phyloP scores from a whole-genome alignment of 2,113 vertebrate species.

The Campylomormyrus numenius region DNA sequence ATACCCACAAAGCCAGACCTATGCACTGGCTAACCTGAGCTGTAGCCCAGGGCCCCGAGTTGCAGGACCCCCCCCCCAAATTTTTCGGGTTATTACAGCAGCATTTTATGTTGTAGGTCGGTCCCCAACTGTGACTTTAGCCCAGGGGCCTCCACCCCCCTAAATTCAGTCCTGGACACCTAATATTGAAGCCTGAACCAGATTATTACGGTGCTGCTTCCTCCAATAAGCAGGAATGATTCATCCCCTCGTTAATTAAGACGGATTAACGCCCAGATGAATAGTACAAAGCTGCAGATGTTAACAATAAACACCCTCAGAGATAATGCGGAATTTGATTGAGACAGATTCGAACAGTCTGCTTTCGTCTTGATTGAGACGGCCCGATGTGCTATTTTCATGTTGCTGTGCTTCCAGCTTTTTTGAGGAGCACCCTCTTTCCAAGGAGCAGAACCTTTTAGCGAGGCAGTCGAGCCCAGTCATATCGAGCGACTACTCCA shows the following conservation, averaged over 20 bases:
- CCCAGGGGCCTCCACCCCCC: background rate
- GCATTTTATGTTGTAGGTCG: background rate
- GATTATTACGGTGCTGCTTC: background rate
- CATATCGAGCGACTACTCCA: background rate
- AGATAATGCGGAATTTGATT: conserved; percentile 29
- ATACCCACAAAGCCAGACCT: background rate
- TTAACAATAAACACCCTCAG: conserved; percentile 39
- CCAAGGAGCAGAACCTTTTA: background rate
- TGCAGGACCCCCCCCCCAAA: background rate
- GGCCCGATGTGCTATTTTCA: background rate
- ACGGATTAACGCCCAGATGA: conserved; percentile 32
- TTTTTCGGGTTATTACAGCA: background rate
- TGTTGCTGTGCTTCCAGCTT: background rate
- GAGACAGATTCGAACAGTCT: conserved; percentile 28
- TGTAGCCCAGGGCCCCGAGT: background rate
- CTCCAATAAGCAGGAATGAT: conserved; percentile 5
- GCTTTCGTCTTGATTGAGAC: background rate
- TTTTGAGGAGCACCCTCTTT: background rate
- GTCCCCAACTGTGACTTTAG: background rate
- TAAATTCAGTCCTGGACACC: background rate
- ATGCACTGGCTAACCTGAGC: background rate
- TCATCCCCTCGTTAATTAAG: conserved; percentile 27
- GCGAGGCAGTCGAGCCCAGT: too few species aligned
- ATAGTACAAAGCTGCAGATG: conserved; percentile 22
- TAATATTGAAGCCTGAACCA: background rate